Percentiles rank a stretch among this genome's conserved stretches.
These are phyloP conservation scores for Mus pahari DNA, from an alignment of 2,113 vertebrate species.

Conservation along the genomic window DNA sequence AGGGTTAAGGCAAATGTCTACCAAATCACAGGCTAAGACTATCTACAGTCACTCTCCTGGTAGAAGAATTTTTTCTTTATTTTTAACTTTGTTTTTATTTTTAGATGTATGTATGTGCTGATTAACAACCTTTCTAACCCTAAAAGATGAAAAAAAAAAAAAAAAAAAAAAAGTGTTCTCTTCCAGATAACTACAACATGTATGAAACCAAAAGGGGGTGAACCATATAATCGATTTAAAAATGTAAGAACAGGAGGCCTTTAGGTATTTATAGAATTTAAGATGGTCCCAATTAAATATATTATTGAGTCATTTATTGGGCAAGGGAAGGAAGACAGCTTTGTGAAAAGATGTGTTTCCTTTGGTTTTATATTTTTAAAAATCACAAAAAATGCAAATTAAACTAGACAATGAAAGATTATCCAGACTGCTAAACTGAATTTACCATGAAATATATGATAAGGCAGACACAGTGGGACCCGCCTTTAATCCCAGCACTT, in stretches of 20 bases:
- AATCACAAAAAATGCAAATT: constrained; percentile 54
- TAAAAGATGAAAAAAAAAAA: constrained; percentile 42
- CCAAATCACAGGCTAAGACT: constrained; percentile 86
- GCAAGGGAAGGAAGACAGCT: constrained; percentile 65
- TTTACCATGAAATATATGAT: constrained; percentile 11
- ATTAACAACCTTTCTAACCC: constrained; percentile 88
- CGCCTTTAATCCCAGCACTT: background rate
- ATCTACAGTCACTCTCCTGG: constrained; percentile 71
- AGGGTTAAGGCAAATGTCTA: constrained; percentile 80
- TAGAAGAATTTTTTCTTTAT: constrained; percentile 64
- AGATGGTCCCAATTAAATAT: constrained; percentile 74
- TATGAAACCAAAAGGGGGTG: constrained; percentile 62
- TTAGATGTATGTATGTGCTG: constrained; percentile 83
- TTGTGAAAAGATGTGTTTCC: background rate
- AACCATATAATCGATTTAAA: constrained; percentile 68
- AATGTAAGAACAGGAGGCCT: constrained; percentile 75
- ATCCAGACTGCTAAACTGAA: constrained; percentile 13
- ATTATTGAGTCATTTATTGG: constrained; percentile 71
- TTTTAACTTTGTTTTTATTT: background rate
- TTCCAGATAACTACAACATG: constrained; percentile 79
- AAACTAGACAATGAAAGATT: constrained; percentile 58
- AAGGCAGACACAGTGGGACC: background rate
- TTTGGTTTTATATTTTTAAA: constrained; percentile 64
- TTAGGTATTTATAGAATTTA: constrained; percentile 74
- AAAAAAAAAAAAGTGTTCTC: constrained; percentile 34